A percentile compares a stretch with the other conserved stretches of the same genome.
These are phyloP conservation scores for Gari tellinella DNA, from an alignment of 2,888 invertebrate species.

Conservation along the genomic window DNA sequence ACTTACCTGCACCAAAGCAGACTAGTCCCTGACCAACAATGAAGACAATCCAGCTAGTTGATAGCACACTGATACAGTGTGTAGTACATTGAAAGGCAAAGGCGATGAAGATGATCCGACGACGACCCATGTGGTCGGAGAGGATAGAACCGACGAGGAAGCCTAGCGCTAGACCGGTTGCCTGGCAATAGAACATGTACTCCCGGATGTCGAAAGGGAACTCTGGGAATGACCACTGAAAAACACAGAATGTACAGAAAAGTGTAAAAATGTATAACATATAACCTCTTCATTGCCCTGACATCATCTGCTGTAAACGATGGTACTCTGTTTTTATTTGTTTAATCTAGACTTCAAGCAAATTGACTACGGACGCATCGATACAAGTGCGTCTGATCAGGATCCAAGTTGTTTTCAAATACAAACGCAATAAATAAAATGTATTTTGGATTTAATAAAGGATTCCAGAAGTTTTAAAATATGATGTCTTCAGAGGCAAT, in stretches of 20 bases:
- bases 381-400: too few species aligned
- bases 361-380: too few species aligned
- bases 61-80: conserved; percentile 63
- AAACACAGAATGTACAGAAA: conserved; percentile 8
- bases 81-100: conserved; percentile 65
- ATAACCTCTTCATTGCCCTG: too few species aligned
- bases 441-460: too few species aligned
- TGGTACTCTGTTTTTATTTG: too few species aligned
- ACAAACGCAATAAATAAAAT: too few species aligned
- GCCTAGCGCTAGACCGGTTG: conserved; percentile 37
- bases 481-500: too few species aligned
- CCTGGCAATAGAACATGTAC: conserved; percentile 34
- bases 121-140: conserved; percentile 70
- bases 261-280: too few species aligned
- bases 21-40: conserved; percentile 41
- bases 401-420: too few species aligned
- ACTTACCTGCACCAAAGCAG: conserved; percentile 47
- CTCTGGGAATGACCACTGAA: conserved; percentile 56
- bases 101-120: conserved; percentile 65
- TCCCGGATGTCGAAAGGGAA: conserved; percentile 11
- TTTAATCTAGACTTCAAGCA: too few species aligned
- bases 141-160: conserved; percentile 41
- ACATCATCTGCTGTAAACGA: too few species aligned
- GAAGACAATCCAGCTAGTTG: conserved; percentile 65
- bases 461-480: too few species aligned